Evolutionary conservation across 2,888 invertebrate genomes (phyloP), one percentile per base, ranked within the genome.

Genomic region (Phalera bucephala): DNA sequence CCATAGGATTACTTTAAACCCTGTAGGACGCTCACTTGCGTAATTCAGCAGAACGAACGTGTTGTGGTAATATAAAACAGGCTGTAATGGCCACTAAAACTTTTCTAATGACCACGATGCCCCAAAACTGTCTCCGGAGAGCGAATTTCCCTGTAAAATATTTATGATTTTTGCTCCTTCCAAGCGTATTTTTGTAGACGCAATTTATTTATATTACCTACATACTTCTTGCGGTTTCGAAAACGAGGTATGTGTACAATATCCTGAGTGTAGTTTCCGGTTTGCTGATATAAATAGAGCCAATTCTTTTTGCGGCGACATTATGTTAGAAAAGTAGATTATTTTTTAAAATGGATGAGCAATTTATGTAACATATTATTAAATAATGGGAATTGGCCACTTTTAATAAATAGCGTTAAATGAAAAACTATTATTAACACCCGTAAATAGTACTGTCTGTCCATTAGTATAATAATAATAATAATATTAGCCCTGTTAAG

Each of bases 1-100:
- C 7, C 11, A 8, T 19, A 60, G 29, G 29, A 29, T 29, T 29
- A 29, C 17, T 14, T 10, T 10, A 8, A 29, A 29, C 8, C 57
- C 62, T 53, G 51, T 45, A 41, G 47, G 40, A 49, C 58, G 46
- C 36, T 42, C 42, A 52, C 53, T 32, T 52, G 48, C 65, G 64
- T 76, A 75, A 78, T 78, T 71, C 71, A 64, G 51, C 58, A 52
- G 49, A 44, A 51, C 49, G 31, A 47, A 48, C 63, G 50, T 64
- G 49, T 65, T 36, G 52, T 55, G 68, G 75, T 76, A 74, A 72
- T 79, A 80, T 79, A 80, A 78, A 81, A 74, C 76, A 70, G 60
- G 51, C 72, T 36, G 68, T 80, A 80, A 81, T 80, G 72, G 80
- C 74, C 74, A 77, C 80, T 82, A 82, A 80, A 80, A 82, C 80